Evolutionary conservation across 92 coral and sea anemone genomes (phyloP).

Genomic region (Diadumene lineata): DNA sequence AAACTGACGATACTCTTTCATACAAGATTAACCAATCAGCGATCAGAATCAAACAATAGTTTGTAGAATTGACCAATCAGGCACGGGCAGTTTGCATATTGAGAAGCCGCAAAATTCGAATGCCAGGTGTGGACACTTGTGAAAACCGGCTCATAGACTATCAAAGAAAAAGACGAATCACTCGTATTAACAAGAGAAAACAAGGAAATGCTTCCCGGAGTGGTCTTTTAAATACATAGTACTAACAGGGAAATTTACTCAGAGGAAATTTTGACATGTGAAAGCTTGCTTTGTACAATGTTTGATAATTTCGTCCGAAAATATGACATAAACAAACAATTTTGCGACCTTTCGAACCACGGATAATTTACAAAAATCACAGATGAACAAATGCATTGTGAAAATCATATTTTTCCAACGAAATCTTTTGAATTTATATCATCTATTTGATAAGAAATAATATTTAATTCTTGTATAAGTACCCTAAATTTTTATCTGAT

Average conservation of each 20-base stretch:
- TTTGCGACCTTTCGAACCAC: too few species aligned
- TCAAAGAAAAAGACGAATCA: slow-evolving; percentile 6
- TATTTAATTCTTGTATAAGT: too few species aligned
- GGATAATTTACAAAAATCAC: too few species aligned
- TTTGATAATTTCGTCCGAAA: too few species aligned
- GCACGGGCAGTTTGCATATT: neutral
- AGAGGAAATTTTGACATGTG: too few species aligned
- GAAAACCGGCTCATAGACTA: neutral
- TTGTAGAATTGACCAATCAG: slow-evolving; percentile 40
- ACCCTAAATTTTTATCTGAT: too few species aligned
- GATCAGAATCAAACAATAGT: slow-evolving; percentile 19
- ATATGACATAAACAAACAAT: too few species aligned
- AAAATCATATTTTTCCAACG: too few species aligned
- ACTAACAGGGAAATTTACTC: neutral
- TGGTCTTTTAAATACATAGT: neutral
- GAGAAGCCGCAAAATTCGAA: slow-evolving; percentile 44
- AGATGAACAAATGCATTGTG: too few species aligned
- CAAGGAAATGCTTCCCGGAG: neutral
- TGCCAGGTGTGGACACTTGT: slow-evolving; percentile 23
- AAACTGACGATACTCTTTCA: slow-evolving; percentile 54
- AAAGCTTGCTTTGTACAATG: too few species aligned
- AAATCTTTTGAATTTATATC: too few species aligned
- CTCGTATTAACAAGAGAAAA: neutral
- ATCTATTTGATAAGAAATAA: too few species aligned
- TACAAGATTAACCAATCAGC: slow-evolving; percentile 42